A percentile compares a stretch with the other conserved stretches of the same genome.
Conservation (phyloP, 2,797 vertebrate species). For the Coregonus ussuriensis region DNA sequence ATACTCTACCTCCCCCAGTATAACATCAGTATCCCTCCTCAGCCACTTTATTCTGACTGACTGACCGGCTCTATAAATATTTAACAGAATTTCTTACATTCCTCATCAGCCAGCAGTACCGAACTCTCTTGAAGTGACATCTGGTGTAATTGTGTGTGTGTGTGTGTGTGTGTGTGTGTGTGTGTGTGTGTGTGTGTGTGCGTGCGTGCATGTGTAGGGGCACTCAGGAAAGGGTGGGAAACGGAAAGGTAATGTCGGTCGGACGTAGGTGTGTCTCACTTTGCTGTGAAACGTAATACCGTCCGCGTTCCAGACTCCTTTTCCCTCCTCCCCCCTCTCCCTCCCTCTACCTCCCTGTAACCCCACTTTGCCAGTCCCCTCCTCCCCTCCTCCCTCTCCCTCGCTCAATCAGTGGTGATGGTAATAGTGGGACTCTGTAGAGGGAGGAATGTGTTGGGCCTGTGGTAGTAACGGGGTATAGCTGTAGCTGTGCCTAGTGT, state of each 20-base stretch:
- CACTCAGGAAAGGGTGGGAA: constrained; percentile 80
- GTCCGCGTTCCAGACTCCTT: constrained; percentile 31
- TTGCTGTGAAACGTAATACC: constrained; percentile 70
- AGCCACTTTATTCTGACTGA: constrained; percentile 53
- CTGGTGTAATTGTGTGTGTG: constrained; percentile 63
- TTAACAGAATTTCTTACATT: constrained; percentile 76
- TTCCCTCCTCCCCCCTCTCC: constrained; percentile 23
- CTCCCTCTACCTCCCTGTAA: constrained; percentile 26
- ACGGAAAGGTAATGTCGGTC: constrained; percentile 73
- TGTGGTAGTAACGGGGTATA: neutral
- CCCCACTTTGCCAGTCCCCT: constrained; percentile 27
- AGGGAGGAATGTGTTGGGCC: neutral
- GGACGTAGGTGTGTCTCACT: constrained; percentile 64
- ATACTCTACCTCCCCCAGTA: constrained; percentile 7
- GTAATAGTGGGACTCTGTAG: constrained; percentile 21
- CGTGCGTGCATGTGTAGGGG: constrained; percentile 31
- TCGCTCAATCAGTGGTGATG: constrained; percentile 11
- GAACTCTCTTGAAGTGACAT: constrained; percentile 72
- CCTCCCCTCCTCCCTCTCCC: neutral
- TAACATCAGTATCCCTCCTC: constrained; percentile 28
- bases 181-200: constrained; percentile 18
- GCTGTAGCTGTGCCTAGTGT: constrained; percentile 3
- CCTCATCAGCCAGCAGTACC: constrained; percentile 61
- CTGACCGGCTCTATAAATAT: constrained; percentile 73
- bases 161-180: no score